Evolutionary conservation across 2,888 invertebrate genomes (phyloP), one percentile per base, ranked within the genome.

Genomic region (Ormyrus rosae): DNA sequence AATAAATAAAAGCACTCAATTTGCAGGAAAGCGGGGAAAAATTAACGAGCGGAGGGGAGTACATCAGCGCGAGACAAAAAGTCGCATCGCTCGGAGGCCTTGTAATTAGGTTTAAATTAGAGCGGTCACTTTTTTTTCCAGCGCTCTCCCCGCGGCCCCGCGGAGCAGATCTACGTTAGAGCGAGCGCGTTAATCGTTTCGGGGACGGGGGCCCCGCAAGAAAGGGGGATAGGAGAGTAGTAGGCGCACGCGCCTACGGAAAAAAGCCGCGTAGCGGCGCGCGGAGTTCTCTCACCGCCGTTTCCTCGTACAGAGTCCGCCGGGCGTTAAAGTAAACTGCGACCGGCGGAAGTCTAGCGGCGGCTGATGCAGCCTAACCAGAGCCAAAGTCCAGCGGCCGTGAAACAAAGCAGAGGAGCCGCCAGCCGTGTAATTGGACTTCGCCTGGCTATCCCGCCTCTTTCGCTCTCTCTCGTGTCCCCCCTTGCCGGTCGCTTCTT

Each of bases 361-460:
- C 50, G 6, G 55, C 55, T 74, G 71, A 46, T 55, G 61, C 56
- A 68, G 77, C 55, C 50, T 58, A 72, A 50, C 69, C 74, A 70
- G 34, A 34, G 85, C 84, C 86, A 88, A 86, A 87, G 88, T 86
- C 88, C 89, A 90, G 87, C 86, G 87, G 88, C 88, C 90, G 90
- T 90, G 90, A 90, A 90, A 90, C 90, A 90, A 90, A 90, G 90
- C 89, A 86, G 34, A 34, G 86, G 75, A 85, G 86, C 89, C 87
- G 89, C 88, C 88, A 88, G 87, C 88, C 90, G 90, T 90, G 90
- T 90, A 90, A 90, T 90, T 90, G 90, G 88, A 89, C 88, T 90
- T 86, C 80, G 84, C 85, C 84, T 65, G 63, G 50, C 53, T 46
- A 50, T 53, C 34, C 55, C 56, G 34, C 51, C 45, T 19, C 55